Evolutionary conservation across 2,797 vertebrate species (phyloP).

Genomic region (Acanthornis magna): DNA sequence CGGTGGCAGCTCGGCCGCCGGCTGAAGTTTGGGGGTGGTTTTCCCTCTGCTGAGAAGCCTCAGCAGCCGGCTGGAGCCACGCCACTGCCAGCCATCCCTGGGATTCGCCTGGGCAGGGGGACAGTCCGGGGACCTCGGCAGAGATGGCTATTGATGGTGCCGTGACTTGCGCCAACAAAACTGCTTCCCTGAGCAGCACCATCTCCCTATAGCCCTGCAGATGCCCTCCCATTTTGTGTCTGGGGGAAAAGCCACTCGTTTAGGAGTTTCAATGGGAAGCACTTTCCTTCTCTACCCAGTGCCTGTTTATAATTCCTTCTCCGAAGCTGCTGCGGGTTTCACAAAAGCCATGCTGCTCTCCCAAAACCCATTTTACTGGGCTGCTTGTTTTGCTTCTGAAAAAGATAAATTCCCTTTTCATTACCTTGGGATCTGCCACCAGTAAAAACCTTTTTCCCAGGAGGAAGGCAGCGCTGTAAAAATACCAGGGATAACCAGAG

Average conservation of each 20-base stretch:
- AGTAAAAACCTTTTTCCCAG: neutral
- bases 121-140: rapidly evolving
- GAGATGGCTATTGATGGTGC: neutral
- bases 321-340: neutral
- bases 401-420: neutral
- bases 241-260: neutral
- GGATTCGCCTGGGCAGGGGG: neutral
- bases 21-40: constrained; percentile 18
- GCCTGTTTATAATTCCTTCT: constrained; percentile 5
- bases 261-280: neutral
- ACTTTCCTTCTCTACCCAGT: neutral
- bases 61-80: neutral
- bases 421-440: neutral
- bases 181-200: neutral
- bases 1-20: neutral
- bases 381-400: neutral
- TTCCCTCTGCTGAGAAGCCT: neutral
- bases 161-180: neutral
- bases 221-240: neutral
- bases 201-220: neutral
- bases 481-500: neutral
- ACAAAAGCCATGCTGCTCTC: neutral
- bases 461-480: neutral
- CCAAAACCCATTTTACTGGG: neutral
- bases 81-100: neutral